phyloP scores from a whole-genome alignment of 1,140 invertebrate genomes.

The Watersipora subatra region DNA sequence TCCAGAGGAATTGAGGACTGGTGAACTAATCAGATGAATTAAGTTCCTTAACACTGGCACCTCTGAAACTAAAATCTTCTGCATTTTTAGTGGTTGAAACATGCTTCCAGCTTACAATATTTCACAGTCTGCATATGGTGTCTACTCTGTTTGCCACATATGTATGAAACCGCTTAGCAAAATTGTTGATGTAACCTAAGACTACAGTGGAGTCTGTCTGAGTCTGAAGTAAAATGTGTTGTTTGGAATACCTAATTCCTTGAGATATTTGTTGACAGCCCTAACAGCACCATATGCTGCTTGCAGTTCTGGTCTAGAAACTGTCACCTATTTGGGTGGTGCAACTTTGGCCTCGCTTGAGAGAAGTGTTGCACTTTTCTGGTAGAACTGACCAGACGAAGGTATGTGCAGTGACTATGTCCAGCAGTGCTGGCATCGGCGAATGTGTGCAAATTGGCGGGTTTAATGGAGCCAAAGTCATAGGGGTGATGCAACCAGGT shows the following conservation, averaged over 20 bases:
- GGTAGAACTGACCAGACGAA: slow-evolving; percentile 8
- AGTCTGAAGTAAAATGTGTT: slow-evolving; percentile 6
- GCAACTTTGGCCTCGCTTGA: slow-evolving; percentile 15
- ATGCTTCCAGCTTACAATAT: slow-evolving; percentile 11
- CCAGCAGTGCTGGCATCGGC: slow-evolving; percentile 16
- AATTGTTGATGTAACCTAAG: slow-evolving; percentile 14
- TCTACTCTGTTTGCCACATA: slow-evolving; percentile 14
- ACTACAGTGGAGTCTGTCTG: slow-evolving; percentile 14
- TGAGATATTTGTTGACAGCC: slow-evolving; percentile 6
- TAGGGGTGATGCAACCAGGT: slow-evolving; percentile 8
- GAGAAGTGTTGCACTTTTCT: slow-evolving; percentile 12
- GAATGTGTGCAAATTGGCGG: slow-evolving; percentile 15
- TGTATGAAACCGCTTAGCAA: slow-evolving; percentile 11
- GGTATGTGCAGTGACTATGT: slow-evolving; percentile 17
- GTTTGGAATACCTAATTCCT: slow-evolving; percentile 6
- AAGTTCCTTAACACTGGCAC: slow-evolving; percentile 7
- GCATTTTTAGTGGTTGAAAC: slow-evolving; percentile 10
- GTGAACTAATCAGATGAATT: slow-evolving; percentile 13
- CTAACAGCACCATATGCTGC: slow-evolving; percentile 15
- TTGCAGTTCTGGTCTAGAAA: slow-evolving; percentile 15
- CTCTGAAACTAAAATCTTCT: slow-evolving; percentile 14
- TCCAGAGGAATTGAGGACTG: slow-evolving; percentile 13
- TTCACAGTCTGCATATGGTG: slow-evolving; percentile 7
- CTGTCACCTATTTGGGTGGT: slow-evolving; percentile 12
- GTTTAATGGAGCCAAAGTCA: slow-evolving; percentile 10